phyloP scores from a whole-genome alignment of 2,888 invertebrate genomes.

The Epistrophella euchroma region DNA sequence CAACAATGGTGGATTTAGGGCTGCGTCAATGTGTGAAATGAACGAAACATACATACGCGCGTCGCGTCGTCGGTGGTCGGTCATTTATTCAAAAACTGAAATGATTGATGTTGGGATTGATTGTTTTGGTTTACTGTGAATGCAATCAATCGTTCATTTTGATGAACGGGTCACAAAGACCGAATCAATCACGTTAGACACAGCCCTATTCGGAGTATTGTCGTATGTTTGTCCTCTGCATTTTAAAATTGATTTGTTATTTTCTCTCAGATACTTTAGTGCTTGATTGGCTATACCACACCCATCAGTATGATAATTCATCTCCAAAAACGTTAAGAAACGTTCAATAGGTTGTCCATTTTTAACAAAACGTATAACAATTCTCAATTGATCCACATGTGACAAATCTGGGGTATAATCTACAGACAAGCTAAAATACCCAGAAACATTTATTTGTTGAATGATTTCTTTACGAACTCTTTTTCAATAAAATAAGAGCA shows the following conservation, averaged over 20 bases:
- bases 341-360: conserved; percentile 28
- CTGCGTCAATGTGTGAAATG: too few relatives aligned
- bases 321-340: conserved; percentile 37
- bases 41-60: too few relatives aligned
- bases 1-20: too few relatives aligned
- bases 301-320: conserved; percentile 24
- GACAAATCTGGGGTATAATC: conserved; percentile 56
- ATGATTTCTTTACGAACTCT: not conserved
- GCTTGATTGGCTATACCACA: conserved; percentile 75
- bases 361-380: conserved; percentile 44
- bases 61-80: too few relatives aligned
- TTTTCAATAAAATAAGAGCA: too few relatives aligned
- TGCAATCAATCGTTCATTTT: too few relatives aligned
- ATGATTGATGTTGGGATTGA: too few relatives aligned
- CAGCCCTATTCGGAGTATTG: conserved; percentile 78
- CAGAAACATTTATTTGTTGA: conserved; percentile 17
- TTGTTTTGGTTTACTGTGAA: too few relatives aligned
- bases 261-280: conserved; percentile 53
- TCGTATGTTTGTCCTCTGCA: conserved; percentile 53
- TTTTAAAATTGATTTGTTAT: conserved; percentile 34
- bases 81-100: too few relatives aligned
- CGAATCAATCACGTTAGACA: too few relatives aligned
- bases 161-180: too few relatives aligned
- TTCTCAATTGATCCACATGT: conserved; percentile 55
- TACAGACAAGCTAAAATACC: conserved; percentile 41